These are phyloP conservation scores for Eupithecia exiguata DNA, from an alignment of 2,888 invertebrate species.

Conservation along the genomic window DNA sequence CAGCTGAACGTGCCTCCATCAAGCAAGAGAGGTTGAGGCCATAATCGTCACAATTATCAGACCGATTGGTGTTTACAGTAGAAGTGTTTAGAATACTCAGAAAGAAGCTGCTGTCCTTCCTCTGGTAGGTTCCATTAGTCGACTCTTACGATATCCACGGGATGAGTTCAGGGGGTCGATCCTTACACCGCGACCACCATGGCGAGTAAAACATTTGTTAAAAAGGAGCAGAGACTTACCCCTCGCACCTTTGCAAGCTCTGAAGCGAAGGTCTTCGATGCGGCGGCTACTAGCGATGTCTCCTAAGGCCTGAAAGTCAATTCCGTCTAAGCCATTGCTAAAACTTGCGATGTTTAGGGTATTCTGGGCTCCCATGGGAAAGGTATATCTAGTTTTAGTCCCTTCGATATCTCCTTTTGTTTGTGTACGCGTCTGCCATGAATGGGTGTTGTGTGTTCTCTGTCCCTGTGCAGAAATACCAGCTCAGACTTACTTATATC, in stretches of 20 bases:
- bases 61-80: too few relatives aligned
- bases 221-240: neutral
- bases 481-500: neutral
- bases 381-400: neutral
- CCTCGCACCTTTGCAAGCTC: neutral
- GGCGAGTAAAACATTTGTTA: neutral
- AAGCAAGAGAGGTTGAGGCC: too few relatives aligned
- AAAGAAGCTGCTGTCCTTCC: too few relatives aligned
- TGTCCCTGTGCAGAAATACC: neutral
- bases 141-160: too few relatives aligned
- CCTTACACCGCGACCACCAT: neutral
- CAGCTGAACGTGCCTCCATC: too few relatives aligned
- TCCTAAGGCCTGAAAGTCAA: neutral
- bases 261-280: neutral
- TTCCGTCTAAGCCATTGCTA: neutral
- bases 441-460: neutral
- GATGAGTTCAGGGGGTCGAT: neutral
- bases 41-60: too few relatives aligned
- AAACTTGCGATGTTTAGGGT: neutral
- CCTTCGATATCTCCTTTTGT: neutral
- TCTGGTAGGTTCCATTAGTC: too few relatives aligned
- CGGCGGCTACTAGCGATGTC: neutral
- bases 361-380: neutral
- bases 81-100: too few relatives aligned
- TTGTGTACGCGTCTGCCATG: neutral